phyloP scores from a whole-genome alignment of 1,140 invertebrate genomes.

The Homalodisca vitripennis region DNA sequence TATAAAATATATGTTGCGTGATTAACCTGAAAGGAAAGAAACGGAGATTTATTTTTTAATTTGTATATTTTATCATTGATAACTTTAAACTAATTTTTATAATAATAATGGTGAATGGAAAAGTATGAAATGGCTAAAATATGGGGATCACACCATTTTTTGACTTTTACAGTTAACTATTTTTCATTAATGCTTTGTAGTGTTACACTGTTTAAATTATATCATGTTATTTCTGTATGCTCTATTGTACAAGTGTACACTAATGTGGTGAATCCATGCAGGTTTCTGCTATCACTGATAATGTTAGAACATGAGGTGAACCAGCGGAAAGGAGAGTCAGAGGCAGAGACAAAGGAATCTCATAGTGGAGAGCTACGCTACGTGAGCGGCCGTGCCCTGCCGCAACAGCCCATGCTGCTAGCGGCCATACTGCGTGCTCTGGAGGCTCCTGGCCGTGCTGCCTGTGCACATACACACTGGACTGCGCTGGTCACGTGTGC shows the following conservation, averaged over 20 bases:
- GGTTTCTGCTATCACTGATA: slow-evolving; percentile 69
- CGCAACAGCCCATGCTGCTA: slow-evolving; percentile 85
- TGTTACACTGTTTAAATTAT: not conserved
- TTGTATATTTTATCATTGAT: too few relatives aligned
- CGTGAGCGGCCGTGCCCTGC: slow-evolving; percentile 63
- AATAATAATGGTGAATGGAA: too few relatives aligned
- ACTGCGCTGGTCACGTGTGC: slow-evolving; percentile 75
- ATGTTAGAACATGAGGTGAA: slow-evolving; percentile 66
- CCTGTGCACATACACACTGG: slow-evolving; percentile 78
- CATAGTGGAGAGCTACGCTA: slow-evolving; percentile 55
- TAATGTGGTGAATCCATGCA: too few relatives aligned
- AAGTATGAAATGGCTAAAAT: too few relatives aligned
- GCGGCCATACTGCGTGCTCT: slow-evolving; percentile 53
- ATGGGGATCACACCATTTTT: too few relatives aligned
- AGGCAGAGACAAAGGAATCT: slow-evolving; percentile 1
- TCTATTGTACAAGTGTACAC: slow-evolving; percentile 22
- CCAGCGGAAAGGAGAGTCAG: slow-evolving; percentile 46
- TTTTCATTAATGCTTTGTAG: too few relatives aligned
- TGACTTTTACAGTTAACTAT: slow-evolving; percentile 8
- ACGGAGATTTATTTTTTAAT: too few relatives aligned
- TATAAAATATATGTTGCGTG: too few relatives aligned
- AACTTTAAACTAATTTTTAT: too few relatives aligned
- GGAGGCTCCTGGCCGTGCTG: slow-evolving; percentile 53
- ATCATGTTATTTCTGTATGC: slow-evolving; percentile 24
- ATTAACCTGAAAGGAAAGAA: too few relatives aligned